Base-by-base conservation (phyloP, 2,113 vertebrate genomes). In the Paratilapia polleni region DNA sequence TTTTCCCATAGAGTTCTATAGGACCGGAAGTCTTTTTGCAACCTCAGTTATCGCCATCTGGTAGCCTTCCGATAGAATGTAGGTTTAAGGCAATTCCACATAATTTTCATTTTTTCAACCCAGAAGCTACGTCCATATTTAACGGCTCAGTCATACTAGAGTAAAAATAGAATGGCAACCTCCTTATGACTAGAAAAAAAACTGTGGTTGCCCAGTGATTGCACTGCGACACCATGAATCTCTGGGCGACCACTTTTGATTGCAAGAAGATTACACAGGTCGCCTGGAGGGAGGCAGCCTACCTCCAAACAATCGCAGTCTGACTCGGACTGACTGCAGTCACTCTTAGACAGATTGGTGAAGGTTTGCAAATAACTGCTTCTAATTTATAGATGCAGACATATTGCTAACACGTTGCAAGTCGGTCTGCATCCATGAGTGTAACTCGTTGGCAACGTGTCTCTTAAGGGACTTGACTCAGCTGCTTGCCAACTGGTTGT, bases 201-300 rank as follows among this genome's bases (percentile, higher is more conserved):
- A 38, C 38, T 19, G 61, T 36, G n/a, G 12, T 38, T 1, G 38
- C 11, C 11, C 3, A 41, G 38, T 11, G 38, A 41, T 41, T 41
- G 38, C n/a, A n/a, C n/a, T n/a, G n/a, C 1, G 10, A 41, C 8
- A 41, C 11, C 38, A 4, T 6, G 34, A 63, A 20, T 34, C 11
- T 63, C 34, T 38, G 0, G 6, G 34, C n/a, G 31, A 63, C 38
- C 38, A 38, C 0, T 38, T n/a, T 63, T 22, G 11, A 63, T 38
- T 20, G 31, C 34, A 63, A 63, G 61, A n/a, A 63, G 38, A 63
- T 63, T 38, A 38, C 34, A 38, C 34, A 38, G 6, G 20, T 31
- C 31, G 36, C 36, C 61, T 63, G 61, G 5, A 3, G 1, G 34
- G 0, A 38, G 61, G 34, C 0, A 0, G 11, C 0, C 61, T 38